phyloP scores from a whole-genome alignment of 2,113 vertebrate species.

The rabbit (Oryctolagus cuniculus) region mOryCun1.1 NC_091435.1:111450001-111450500 shows the following conservation, averaged over 20 bases:
- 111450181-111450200: not conserved
- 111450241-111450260: not conserved
- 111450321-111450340: not conserved
- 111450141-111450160: constrained; percentile 40
- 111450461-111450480: not conserved
- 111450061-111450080: constrained; percentile 78
- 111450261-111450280: not conserved
- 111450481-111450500: not conserved
- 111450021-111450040: constrained; percentile 59
- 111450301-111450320: not conserved
- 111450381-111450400: constrained; percentile 37
- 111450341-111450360: not conserved
- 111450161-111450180: constrained; percentile 12
- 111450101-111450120: constrained; percentile 64
- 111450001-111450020: constrained; percentile 63
- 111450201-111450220: constrained; percentile 22
- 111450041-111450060: constrained; percentile 69
- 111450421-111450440: not conserved
- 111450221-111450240: constrained; percentile 63
- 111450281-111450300: not conserved
- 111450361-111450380: not conserved
- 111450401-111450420: constrained; percentile 16
- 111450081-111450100: constrained; percentile 47
- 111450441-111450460: not conserved
- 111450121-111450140: constrained; percentile 70